phyloP scores from a whole-genome alignment of 2,113 vertebrate species.

The Eclectus roratus region DNA sequence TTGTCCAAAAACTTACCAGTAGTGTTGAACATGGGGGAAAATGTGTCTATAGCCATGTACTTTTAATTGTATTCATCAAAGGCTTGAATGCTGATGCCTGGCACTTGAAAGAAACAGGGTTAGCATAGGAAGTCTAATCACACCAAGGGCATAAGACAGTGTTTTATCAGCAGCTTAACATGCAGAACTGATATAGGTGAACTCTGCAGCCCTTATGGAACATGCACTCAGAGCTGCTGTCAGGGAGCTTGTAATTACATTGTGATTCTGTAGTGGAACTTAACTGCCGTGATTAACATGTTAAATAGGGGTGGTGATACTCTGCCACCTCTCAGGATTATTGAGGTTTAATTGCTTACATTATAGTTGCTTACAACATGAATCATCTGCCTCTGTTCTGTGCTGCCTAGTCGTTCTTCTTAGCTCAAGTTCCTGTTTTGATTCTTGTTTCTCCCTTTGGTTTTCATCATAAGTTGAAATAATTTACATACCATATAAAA shows the following conservation, averaged over 20 bases:
- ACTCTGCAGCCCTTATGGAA: background rate
- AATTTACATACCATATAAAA: background rate
- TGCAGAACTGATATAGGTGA: background rate
- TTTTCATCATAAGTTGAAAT: background rate
- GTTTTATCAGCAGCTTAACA: background rate
- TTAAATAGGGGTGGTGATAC: background rate
- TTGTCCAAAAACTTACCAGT: background rate
- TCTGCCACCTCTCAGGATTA: background rate
- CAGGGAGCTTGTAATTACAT: background rate
- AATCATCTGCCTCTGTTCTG: background rate
- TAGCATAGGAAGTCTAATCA: background rate
- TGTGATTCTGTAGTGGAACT: background rate
- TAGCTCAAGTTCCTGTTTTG: background rate
- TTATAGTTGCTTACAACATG: background rate
- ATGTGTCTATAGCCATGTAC: background rate
- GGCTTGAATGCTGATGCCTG: background rate
- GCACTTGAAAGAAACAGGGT: background rate
- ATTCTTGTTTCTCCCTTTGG: background rate
- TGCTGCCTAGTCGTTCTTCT: background rate
- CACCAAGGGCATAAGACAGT: accelerated
- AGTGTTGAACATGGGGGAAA: background rate
- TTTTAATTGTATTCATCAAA: background rate
- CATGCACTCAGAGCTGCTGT: background rate
- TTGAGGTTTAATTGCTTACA: background rate
- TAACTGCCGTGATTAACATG: background rate